These are phyloP conservation scores for Enteromius treurensis DNA, from an alignment of 2,797 vertebrate species.

Conservation along the genomic window DNA sequence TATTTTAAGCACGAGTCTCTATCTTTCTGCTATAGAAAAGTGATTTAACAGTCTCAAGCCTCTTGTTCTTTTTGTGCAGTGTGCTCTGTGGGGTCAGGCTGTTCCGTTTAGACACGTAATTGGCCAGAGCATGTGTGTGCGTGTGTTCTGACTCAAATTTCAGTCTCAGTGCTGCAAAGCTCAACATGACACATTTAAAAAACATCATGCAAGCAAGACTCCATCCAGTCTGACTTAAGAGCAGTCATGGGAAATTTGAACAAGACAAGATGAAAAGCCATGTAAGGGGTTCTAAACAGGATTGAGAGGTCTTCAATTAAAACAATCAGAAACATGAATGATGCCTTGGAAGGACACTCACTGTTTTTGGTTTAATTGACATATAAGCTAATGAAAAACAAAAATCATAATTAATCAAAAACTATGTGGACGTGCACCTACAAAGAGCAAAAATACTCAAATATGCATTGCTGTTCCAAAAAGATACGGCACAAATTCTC, in stretches of 20 bases:
- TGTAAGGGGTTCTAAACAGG: neutral
- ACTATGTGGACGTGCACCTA: neutral
- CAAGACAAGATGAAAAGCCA: neutral
- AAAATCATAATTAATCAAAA: neutral
- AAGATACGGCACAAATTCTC: neutral
- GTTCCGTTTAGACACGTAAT: conserved; percentile 68
- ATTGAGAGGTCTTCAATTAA: neutral
- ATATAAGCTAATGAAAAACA: neutral
- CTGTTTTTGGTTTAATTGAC: neutral
- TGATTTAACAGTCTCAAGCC: conserved; percentile 47
- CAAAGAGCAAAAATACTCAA: neutral
- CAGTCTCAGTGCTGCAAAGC: conserved; percentile 15
- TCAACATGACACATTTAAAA: conserved; percentile 31
- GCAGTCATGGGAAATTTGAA: neutral
- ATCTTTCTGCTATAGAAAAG: conserved; percentile 35
- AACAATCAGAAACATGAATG: neutral
- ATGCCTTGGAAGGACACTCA: neutral
- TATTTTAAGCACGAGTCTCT: conserved; percentile 56
- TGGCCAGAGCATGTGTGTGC: conserved; percentile 37
- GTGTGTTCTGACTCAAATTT: conserved; percentile 37
- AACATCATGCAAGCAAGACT: neutral
- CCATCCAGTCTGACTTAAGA: neutral
- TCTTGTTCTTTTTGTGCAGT: conserved; percentile 45
- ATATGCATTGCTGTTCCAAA: neutral
- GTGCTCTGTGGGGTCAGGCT: conserved; percentile 54